phyloP scores from a whole-genome alignment of 2,888 invertebrate genomes.

The Synergus umbraculus region DNA sequence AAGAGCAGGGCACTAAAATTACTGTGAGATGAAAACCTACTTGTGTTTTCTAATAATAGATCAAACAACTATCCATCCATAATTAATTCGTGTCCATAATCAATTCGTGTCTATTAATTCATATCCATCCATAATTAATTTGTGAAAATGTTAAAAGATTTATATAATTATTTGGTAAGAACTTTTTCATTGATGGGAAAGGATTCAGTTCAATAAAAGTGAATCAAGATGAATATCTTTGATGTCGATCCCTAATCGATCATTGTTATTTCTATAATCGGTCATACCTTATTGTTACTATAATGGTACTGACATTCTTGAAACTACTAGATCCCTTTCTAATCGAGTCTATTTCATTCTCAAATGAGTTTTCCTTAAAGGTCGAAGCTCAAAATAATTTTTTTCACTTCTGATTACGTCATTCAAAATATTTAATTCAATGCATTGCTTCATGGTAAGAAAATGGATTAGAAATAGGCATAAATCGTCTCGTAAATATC shows the following conservation, averaged over 20 bases:
- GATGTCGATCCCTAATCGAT: slow-evolving; percentile 10
- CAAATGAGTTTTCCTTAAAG: not conserved
- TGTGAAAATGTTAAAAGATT: not conserved
- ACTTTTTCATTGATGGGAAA: not conserved
- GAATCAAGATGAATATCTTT: not conserved
- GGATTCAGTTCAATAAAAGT: not conserved
- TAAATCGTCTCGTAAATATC: not conserved
- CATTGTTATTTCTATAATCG: slow-evolving; percentile 9
- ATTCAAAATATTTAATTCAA: not conserved
- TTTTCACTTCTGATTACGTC: not conserved
- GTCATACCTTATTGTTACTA: not conserved
- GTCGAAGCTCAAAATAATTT: not conserved
- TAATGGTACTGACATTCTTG: not conserved
- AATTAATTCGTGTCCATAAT: not conserved
- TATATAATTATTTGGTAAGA: not conserved
- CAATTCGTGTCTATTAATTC: too few relatives aligned
- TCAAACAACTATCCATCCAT: not conserved
- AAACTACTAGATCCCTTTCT: slow-evolving; percentile 7
- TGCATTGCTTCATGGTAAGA: not conserved
- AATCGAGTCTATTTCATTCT: slow-evolving; percentile 11
- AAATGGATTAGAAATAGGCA: not conserved
- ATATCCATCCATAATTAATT: not conserved
- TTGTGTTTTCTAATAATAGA: not conserved
- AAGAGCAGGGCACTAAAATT: slow-evolving; percentile 22
- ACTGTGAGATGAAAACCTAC: not conserved